Conservation (phyloP, 1,140 invertebrate genomes). For the Rhysida immarginata region DNA sequence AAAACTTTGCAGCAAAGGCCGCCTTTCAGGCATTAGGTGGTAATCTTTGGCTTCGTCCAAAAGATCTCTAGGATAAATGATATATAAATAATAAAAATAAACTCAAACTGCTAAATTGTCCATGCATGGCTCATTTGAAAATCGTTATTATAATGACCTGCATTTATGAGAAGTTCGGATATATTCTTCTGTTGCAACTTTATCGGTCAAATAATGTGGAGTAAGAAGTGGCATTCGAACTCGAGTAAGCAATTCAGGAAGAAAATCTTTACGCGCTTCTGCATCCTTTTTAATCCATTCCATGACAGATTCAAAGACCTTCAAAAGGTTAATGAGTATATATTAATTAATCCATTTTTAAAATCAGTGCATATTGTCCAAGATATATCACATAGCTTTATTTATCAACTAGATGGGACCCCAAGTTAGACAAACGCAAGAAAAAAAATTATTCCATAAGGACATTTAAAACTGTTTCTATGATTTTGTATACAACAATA, state of each 20-base stretch:
- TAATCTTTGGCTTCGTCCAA: conserved; percentile 70
- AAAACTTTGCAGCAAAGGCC: conserved; percentile 55
- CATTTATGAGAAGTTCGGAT: conserved; percentile 58
- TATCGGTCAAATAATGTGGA: conserved; percentile 66
- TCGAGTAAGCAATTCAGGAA: conserved; percentile 54
- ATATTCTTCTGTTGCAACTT: conserved; percentile 65
- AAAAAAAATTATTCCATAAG: too few species aligned
- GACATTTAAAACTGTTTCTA: too few species aligned
- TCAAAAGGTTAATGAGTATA: too few species aligned
- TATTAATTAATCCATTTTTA: too few species aligned
- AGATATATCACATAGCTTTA: too few species aligned
- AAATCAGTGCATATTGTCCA: too few species aligned
- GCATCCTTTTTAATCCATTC: conserved; percentile 60
- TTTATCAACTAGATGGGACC: too few species aligned
- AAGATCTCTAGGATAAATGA: conserved; percentile 42
- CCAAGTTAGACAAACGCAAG: too few species aligned
- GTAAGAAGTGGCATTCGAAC: conserved; percentile 65
- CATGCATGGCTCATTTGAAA: too few species aligned
- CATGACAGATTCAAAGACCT: conserved; percentile 73
- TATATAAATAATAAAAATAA: neutral
- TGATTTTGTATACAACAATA: too few species aligned
- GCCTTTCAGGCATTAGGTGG: conserved; percentile 67
- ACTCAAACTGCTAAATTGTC: neutral
- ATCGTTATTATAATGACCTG: too few species aligned
- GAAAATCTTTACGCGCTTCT: conserved; percentile 36